A percentile compares a stretch with the other conserved stretches of the same genome.
Evolutionary conservation across 2,113 vertebrate species (phyloP).

Genomic region (Hyperopisus bebe): DNA sequence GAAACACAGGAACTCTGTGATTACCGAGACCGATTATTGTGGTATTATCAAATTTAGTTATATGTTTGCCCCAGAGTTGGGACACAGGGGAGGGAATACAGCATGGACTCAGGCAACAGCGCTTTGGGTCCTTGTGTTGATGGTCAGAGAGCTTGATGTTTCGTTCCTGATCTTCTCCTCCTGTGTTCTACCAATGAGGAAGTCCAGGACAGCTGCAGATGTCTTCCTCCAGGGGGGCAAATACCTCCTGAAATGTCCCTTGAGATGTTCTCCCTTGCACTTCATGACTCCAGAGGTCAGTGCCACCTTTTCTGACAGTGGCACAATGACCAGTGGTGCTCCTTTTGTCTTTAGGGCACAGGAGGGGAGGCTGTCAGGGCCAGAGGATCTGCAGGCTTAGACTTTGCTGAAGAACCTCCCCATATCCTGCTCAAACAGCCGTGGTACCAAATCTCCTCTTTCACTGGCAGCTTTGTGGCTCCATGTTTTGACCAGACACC

Average conservation of each 20-base stretch:
- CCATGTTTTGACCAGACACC: too few relatives aligned
- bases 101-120: not conserved
- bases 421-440: too few relatives aligned
- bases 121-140: not conserved
- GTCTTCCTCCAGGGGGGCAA: not conserved
- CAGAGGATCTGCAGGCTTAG: not conserved
- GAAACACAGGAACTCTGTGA: not conserved
- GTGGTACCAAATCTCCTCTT: too few relatives aligned
- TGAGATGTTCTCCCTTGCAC: not conserved
- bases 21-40: not conserved
- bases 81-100: not conserved
- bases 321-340: not conserved
- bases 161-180: not conserved
- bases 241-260: not conserved
- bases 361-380: not conserved
- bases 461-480: too few relatives aligned
- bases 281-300: not conserved
- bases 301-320: not conserved
- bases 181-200: not conserved
- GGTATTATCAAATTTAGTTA: not conserved
- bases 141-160: not conserved
- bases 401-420: too few relatives aligned
- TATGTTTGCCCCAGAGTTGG: not conserved
- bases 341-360: not conserved
- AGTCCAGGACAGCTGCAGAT: not conserved